Evolutionary conservation across 2,797 vertebrate species (phyloP), one percentile per base, ranked within the genome.

Genomic region (Phyllotis vaccarum): DNA sequence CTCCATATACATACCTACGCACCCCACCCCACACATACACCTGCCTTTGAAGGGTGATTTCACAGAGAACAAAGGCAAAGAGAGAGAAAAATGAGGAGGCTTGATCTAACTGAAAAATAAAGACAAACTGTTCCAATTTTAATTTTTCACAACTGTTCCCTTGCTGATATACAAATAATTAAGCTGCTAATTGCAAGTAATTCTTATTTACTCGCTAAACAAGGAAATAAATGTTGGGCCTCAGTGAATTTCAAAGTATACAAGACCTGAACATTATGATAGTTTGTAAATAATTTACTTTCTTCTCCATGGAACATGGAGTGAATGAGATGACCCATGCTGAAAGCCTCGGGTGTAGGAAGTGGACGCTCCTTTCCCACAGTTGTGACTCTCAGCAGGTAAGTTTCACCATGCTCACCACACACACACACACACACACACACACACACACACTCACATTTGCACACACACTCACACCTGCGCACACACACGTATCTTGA

Each of bases 131-230:
- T 81, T 92, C 56, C 54, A 37, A 90, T 94, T 62, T 95, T 46
- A 74, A 79, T 90, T 66, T 90, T 82, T 58, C 64, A 82, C 40
- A 34, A 83, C 27, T 83, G 70, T 13, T 78, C 34, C 5, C 78
- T 92, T 13, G 34, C 40, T 49, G 29, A 86, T 78, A 81, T 2
- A 58, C 64, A 64, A 94, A 81, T 43, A 78, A 68, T 86, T 54
- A 81, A 92, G 27, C 13, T 92, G 54, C 70, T 94, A 94, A 92
- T 54, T 94, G 46, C 70, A 83, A 94, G 87, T 49, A 19, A 78
- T 72, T 72, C 31, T 80, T 92, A 52, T 80, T 90, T 86, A 89
- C 52, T 89, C 27, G 43, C n/a, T 70, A 80, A 92, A 34, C 56
- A 37, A 82, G 27, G 24, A 89, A 94, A 49, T 40, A 94, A 94